Percentiles rank a stretch among this genome's conserved stretches.
phyloP scores from a whole-genome alignment of 2,888 invertebrate species.

The Asteroscopus sphinx region DNA sequence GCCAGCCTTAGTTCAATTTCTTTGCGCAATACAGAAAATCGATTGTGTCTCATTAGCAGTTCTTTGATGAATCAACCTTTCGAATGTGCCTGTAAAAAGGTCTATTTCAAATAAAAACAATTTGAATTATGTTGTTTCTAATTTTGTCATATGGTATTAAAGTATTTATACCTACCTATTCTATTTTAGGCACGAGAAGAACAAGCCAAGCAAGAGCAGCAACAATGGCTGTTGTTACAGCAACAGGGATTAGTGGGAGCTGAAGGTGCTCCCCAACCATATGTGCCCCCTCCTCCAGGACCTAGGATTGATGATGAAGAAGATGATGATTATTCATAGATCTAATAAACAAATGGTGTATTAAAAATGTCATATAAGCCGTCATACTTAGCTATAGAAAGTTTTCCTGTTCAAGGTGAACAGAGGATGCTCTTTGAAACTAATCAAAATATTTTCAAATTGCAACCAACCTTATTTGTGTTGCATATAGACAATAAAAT shows the following conservation, averaged over 20 bases:
- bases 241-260: constrained; percentile 81
- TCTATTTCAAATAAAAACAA: no score
- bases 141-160: no score
- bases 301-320: constrained; percentile 84
- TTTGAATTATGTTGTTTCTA: no score
- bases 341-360: constrained; percentile 5
- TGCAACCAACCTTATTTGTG: constrained; percentile 8
- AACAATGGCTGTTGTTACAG: constrained; percentile 97
- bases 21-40: no score
- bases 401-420: constrained; percentile 7
- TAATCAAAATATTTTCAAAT: constrained; percentile 2
- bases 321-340: constrained; percentile 87
- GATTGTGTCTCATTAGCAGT: no score
- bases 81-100: no score
- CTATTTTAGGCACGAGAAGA: constrained; percentile 93
- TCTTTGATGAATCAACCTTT: no score
- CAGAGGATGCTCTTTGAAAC: constrained; percentile 6
- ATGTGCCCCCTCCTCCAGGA: constrained; percentile 79
- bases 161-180: not conserved
- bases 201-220: constrained; percentile 97
- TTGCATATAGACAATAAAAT: constrained; percentile 33
- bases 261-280: constrained; percentile 79
- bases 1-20: no score
- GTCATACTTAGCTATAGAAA: no score
- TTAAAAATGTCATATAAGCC: not conserved